Conservation (phyloP, 2,797 vertebrate species). For the Tadarida brasiliensis region DNA sequence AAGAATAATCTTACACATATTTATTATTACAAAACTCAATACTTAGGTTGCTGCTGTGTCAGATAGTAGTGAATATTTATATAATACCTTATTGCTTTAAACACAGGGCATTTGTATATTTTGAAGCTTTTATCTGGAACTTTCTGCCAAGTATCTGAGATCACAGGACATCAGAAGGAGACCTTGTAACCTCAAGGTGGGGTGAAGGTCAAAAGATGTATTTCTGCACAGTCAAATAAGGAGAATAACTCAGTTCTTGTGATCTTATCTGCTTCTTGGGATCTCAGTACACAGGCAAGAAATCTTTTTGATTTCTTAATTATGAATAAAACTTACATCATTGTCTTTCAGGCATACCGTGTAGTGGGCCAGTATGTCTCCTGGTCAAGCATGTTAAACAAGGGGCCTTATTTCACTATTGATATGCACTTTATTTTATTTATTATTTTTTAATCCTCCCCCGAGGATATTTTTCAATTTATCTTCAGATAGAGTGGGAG, state of each 20-base stretch:
- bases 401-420: conserved; percentile 53
- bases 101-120: conserved; percentile 57
- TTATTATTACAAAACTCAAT: conserved; percentile 29
- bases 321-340: background rate
- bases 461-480: too few relatives aligned
- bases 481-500: too few relatives aligned
- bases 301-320: background rate
- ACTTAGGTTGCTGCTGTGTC: background rate
- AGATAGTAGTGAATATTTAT: background rate
- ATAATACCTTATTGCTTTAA: conserved; percentile 23
- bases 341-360: conserved; percentile 42
- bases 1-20: background rate
- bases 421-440: background rate
- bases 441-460: too few relatives aligned
- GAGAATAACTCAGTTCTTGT: background rate
- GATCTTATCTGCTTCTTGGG: background rate
- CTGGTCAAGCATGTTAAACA: conserved; percentile 1
- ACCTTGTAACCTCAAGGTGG: background rate
- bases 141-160: conserved; percentile 59
- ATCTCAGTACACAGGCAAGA: background rate
- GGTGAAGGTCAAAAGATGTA: background rate
- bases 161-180: background rate
- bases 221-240: background rate
- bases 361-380: conserved; percentile 32
- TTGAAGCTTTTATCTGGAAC: background rate